Conservation (phyloP, 30 jellyfish, hydroid and myxozoan genomes). For the Aurelia sp. region DNA sequence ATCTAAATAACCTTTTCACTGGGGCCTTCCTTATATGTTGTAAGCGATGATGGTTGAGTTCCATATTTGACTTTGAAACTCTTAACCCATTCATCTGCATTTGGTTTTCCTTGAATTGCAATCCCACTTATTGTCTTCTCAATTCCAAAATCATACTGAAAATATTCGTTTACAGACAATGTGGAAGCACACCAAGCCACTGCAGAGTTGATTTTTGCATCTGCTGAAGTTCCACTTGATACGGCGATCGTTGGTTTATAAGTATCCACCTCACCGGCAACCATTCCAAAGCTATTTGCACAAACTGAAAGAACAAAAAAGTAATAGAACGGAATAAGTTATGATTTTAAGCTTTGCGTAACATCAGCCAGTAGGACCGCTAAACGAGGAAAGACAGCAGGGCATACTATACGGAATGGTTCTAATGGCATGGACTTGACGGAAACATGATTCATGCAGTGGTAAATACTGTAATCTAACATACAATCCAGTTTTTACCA, state of each 20-base stretch:
- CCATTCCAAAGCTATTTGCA: conserved; percentile 58
- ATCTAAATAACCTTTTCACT: conserved; percentile 28
- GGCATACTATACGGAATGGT: too few relatives aligned
- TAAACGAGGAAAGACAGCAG: too few relatives aligned
- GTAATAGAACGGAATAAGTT: too few relatives aligned
- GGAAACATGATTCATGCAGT: too few relatives aligned
- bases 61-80: conserved; percentile 44
- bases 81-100: conserved; percentile 40
- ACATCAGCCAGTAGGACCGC: too few relatives aligned
- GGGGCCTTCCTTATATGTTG: conserved; percentile 50
- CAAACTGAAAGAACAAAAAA: conserved; percentile 11
- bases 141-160: conserved; percentile 43
- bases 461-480: too few relatives aligned
- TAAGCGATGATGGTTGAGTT: conserved; percentile 4
- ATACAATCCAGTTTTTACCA: too few relatives aligned
- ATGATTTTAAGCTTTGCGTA: neutral
- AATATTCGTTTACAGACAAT: conserved; percentile 1
- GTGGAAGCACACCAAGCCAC: conserved; percentile 57
- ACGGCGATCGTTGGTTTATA: conserved; percentile 41
- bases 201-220: conserved; percentile 26
- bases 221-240: conserved; percentile 37
- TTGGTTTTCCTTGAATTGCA: conserved; percentile 67
- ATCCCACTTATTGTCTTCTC: conserved; percentile 48
- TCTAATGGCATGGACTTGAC: too few relatives aligned
- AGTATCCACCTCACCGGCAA: conserved; percentile 38